These are phyloP conservation scores for Pachyramphus minor DNA, from an alignment of 2,113 vertebrate genomes.

Conservation along the genomic window DNA sequence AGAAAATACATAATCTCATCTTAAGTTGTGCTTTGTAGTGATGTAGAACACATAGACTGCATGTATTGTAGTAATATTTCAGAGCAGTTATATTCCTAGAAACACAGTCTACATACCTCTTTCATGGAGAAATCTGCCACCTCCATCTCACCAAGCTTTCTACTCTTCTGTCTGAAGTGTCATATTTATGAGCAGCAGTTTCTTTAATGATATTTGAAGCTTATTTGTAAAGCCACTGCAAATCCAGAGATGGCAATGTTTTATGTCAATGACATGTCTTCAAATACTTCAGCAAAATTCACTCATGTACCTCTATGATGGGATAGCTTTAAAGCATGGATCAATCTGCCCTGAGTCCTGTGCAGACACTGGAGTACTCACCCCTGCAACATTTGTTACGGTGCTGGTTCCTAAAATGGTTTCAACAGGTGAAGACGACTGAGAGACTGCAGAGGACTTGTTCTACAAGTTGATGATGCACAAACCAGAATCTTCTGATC, in stretches of 20 bases:
- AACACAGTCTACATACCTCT: conserved; percentile 16
- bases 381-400: fast-evolving
- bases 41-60: background rate
- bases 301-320: background rate
- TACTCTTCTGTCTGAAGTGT: conserved; percentile 65
- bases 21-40: background rate
- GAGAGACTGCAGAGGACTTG: background rate
- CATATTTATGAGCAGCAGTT: conserved; percentile 67
- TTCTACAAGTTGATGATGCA: background rate
- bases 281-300: background rate
- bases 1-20: background rate
- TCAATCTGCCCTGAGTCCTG: fast-evolving
- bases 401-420: background rate
- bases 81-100: background rate
- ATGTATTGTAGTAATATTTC: background rate
- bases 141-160: conserved; percentile 49
- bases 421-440: background rate
- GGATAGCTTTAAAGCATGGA: background rate
- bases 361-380: background rate
- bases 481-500: background rate
- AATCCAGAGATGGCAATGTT: background rate
- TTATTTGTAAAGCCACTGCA: conserved; percentile 71
- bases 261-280: background rate
- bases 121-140: conserved; percentile 68
- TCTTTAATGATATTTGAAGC: conserved; percentile 70